Percentiles rank a stretch among this genome's conserved stretches.
These are phyloP conservation scores for Anagrus nilaparvatae DNA, from an alignment of 1,140 invertebrate species.

Conservation along the genomic window DNA sequence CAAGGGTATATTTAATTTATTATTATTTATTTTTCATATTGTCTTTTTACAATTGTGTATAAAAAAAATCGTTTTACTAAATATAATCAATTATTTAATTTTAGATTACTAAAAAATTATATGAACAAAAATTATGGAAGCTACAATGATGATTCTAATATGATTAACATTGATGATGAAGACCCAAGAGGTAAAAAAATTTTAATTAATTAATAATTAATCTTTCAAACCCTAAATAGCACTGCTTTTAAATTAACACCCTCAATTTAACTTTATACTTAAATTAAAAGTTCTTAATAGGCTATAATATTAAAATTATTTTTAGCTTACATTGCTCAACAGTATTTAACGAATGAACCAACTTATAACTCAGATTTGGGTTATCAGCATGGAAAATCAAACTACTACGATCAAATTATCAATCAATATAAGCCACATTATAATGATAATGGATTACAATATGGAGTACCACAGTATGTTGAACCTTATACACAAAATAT, in stretches of 20 bases:
- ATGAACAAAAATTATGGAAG: constrained; percentile 30
- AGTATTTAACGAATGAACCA: no score
- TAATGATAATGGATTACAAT: constrained; percentile 20
- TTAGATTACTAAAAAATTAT: constrained; percentile 28
- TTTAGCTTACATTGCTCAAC: no score
- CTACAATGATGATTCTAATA: constrained; percentile 22
- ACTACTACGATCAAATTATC: constrained; percentile 17
- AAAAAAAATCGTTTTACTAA: not conserved
- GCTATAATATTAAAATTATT: no score
- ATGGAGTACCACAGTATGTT: constrained; percentile 24
- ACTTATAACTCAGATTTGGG: no score
- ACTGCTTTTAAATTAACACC: no score
- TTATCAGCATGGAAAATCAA: constrained; percentile 24
- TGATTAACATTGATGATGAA: constrained; percentile 27
- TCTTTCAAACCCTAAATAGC: no score
- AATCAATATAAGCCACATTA: no score
- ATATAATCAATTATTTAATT: not conserved
- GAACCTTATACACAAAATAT: constrained; percentile 22
- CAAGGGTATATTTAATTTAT: constrained; percentile 17
- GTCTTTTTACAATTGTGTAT: not conserved
- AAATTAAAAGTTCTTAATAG: no score
- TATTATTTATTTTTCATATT: constrained; percentile 1
- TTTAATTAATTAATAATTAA: no score
- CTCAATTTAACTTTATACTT: no score
- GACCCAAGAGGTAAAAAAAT: constrained; percentile 19